phyloP scores from a whole-genome alignment of 2,797 vertebrate species.

The Sternotherus odoratus region DNA sequence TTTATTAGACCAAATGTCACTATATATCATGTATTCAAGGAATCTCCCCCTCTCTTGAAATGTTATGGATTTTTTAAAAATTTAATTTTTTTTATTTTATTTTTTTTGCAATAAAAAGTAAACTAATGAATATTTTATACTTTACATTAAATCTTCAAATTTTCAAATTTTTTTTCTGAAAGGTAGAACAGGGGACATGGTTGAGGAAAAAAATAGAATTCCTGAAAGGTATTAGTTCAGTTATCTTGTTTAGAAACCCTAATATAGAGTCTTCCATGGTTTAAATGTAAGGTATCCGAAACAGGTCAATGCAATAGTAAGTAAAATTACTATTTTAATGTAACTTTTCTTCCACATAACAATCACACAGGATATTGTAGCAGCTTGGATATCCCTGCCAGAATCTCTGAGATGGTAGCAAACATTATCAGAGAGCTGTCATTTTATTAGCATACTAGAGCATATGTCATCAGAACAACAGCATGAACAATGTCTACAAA shows the following conservation, averaged over 20 bases:
- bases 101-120: not conserved
- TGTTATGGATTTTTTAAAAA: too few relatives aligned
- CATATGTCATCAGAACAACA: not conserved
- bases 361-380: not conserved
- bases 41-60: not conserved
- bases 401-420: not conserved
- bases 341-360: not conserved
- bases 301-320: not conserved
- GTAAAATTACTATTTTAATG: too few relatives aligned
- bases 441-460: not conserved
- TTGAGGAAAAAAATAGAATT: not conserved
- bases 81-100: too few relatives aligned
- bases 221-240: not conserved
- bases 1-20: not conserved
- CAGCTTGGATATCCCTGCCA: not conserved
- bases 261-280: not conserved
- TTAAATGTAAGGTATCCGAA: not conserved
- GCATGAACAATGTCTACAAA: not conserved
- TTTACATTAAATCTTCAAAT: not conserved
- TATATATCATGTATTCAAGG: not conserved
- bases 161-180: constrained; percentile 12
- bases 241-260: not conserved
- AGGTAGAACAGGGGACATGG: not conserved
- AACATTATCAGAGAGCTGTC: not conserved
- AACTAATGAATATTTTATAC: not conserved